Evolutionary conservation across 2,113 vertebrate genomes (phyloP), one percentile per base, ranked within the genome.

Genomic region (Stomatorhinus ivindoensis): DNA sequence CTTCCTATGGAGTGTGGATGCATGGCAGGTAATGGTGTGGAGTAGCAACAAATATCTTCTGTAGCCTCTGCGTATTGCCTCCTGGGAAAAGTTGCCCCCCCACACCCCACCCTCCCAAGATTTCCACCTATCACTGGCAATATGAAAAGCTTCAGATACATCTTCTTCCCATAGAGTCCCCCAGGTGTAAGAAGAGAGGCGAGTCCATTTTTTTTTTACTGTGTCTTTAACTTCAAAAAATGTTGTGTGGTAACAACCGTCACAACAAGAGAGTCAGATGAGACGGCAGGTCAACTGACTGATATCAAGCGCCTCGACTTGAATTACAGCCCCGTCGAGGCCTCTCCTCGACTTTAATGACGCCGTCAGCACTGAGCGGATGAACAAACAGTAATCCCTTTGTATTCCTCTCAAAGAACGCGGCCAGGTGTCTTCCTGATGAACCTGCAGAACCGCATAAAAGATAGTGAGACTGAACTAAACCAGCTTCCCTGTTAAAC

Each of bases 401-500:
- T 42, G 35, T 42, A 39, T 39, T 80, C 73, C 73, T 80, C 73
- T 42, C 35, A 42, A 87, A 27, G n/a, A 53, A 19, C 50, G 35
- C n/a, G 0, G n/a, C 50, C 8, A 39, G 44, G 48, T 10, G 31
- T 87, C n/a, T 53, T 53, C 47, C 50, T 50, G 46, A 48, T 48
- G 83, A 47, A 86, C 44, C 24, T 27, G 42, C 24, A 1, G 46
- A 86, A 86, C 83, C 44, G 7, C 27, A 86, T 19, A 50, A 47
- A 86, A 86, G 47, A 86, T 86, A 86, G 50, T 86, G 83, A 50
- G 83, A 47, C 83, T 15, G 83, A 7, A 47, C 83, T 48, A 86
- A 50, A 47, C 21, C 83, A 24, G 11, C 19, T 19, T 21, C 31
- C 83, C n/a, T n/a, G 47, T 86, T n/a, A 21, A 86, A 86, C 50